Evolutionary conservation across 2,113 vertebrate genomes (phyloP), one percentile per base, ranked within the genome.

Genomic region (Malurus alboscapulatus): DNA sequence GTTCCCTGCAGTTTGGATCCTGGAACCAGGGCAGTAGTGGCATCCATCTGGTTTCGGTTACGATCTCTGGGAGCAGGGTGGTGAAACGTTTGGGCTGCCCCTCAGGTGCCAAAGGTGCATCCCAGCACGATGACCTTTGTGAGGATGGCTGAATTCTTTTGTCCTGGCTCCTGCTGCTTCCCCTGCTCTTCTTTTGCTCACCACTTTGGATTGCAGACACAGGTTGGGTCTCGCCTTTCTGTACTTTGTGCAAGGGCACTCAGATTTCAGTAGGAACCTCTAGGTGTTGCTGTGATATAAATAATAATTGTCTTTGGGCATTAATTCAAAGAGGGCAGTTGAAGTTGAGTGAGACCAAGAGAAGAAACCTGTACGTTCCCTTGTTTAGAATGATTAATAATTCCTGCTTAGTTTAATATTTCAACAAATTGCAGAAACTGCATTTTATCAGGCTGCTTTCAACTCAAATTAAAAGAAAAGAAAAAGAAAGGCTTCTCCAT

Each of bases 401-500:
- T 94, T 94, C 96, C 90, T 93, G 80, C 82, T 66, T 94, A 92
- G 85, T 97, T 97, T 96, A 96, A 96, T 97, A 97, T 96, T 95
- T 87, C 95, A 96, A 95, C 92, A 96, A 95, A 94, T 96, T 96
- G 92, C 72, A 90, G 68, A 93, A 95, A 93, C 14, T 84, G 71
- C 75, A 76, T 95, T 97, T 96, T 94, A 72, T 94, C 29, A 78
- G 38, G 19, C 68, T 90, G 30, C 79, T 50, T 58, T 69, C 66
- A 71, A 51, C 67, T 50, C 27, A 78, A 62, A 69, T 62, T 40
- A 18, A 84, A 48, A 63, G 2, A 10, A n/a, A 25, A 36, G 12
- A 22, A 59, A 22, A 17, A 45, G n/a, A 9, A 76, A 26, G 1
- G 0, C 2, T 40, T 88, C 73, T 65, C n/a, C 16, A 22, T 36